These are phyloP conservation scores for Odontesthes bonariensis DNA, from an alignment of 2,113 vertebrate species.

Conservation along the genomic window DNA sequence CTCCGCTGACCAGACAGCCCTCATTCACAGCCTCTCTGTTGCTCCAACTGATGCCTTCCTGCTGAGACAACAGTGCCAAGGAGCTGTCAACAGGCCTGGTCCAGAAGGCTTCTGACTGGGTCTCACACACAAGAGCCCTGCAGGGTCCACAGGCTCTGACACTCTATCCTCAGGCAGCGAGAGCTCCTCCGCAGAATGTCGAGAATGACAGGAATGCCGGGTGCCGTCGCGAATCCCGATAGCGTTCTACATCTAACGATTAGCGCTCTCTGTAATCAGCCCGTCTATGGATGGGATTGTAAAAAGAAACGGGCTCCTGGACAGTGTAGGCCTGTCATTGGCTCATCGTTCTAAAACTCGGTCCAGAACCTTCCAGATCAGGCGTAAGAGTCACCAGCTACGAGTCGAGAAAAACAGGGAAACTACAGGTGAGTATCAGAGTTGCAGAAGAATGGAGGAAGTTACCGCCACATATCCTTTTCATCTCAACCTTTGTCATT, in stretches of 20 bases:
- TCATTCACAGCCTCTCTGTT: constrained; percentile 89
- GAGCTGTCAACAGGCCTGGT: constrained; percentile 90
- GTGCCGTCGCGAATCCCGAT: constrained; percentile 70
- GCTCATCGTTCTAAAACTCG: constrained; percentile 34
- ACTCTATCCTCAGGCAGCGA: constrained; percentile 37
- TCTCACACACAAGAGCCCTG: constrained; percentile 57
- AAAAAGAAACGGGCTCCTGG: constrained; percentile 45
- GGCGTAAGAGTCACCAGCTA: constrained; percentile 13
- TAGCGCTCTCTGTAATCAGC: constrained; percentile 42
- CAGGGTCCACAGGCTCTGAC: constrained; percentile 61
- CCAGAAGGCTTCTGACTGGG: constrained; percentile 54
- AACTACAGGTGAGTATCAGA: no score
- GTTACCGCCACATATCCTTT: background rate
- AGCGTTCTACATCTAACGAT: constrained; percentile 67
- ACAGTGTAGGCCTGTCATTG: constrained; percentile 55
- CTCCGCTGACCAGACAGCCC: constrained; percentile 86
- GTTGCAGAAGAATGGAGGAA: no score
- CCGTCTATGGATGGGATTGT: constrained; percentile 49
- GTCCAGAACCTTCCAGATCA: constrained; percentile 32
- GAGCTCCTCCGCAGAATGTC: constrained; percentile 60
- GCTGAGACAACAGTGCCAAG: constrained; percentile 96
- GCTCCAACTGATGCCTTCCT: constrained; percentile 96
- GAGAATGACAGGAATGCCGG: constrained; percentile 76
- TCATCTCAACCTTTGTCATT: constrained; percentile 1
- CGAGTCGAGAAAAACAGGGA: background rate